Base-by-base conservation (phyloP, 2,797 vertebrate genomes). In the Heliangelus exortis region DNA sequence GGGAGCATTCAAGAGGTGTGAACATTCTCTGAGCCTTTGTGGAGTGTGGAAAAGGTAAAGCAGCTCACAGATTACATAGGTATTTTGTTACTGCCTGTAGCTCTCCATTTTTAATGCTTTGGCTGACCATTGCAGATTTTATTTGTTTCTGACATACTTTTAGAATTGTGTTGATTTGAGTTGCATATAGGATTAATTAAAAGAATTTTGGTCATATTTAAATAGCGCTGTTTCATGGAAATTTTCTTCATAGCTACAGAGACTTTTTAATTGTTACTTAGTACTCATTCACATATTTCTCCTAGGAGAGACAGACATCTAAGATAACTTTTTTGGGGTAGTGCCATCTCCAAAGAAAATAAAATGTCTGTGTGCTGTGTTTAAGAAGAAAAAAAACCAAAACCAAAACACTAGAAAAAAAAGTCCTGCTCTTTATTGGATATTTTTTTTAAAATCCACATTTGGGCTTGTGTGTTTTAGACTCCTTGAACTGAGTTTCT, bases 391-490 rank as follows among this genome's bases (percentile, higher is more conserved):
- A 34, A 58, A 63, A n/a, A 6, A 19, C 36, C 53, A 4, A 77
- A 61, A 4, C 23, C 48, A 50, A 28, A 28, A 28, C 3, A 15
- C 22, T 36, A 36, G 9, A 9, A 5, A 20, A 15, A 18, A 29
- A 31, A n/a, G 7, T 50, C 7, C 72, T 7, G 67, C 63, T 59
- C 53, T 77, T 15, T 8, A 14, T 54, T 33, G 31, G 3, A 15
- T 2, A 0, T 1, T 19, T 74, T 41, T 63, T 39, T 36, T 43
- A 4, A 9, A 10, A 3, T 66, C 21, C 43, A 25, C 15, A 1
- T 33, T 73, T 89, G 55, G 21, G 4, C 29, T 62, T 77, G 8
- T 84, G 23, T 83, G 34, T 34, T 82, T 95, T 67, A 47, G 57
- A 55, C 10, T 77, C 20, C 15, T 11, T 26, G 20, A 47, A 47